Evolutionary conservation across 2,797 vertebrate species (phyloP), one percentile per base, ranked within the genome.

Genomic region (Rhinogobio ventralis): DNA sequence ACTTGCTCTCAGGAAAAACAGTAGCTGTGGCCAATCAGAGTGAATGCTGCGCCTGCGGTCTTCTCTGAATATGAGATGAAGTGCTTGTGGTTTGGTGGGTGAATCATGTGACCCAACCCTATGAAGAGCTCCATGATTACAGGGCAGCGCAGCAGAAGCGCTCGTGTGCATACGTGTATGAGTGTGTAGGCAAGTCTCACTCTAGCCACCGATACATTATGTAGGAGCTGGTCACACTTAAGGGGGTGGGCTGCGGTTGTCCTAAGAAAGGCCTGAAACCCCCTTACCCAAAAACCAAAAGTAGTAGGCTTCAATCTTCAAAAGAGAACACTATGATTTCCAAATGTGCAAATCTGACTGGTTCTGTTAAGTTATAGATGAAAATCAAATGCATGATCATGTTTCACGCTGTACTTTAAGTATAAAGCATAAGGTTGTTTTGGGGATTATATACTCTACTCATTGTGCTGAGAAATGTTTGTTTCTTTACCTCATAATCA

Each of bases 261-360:
- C 90, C 89, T 87, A 89, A 94, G 91, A 94, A 91, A 92, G 88
- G 92, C 90, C 62, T 92, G 93, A 94, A 94, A 91, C 92, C 94
- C 94, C 92, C 90, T 82, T 89, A 91, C 91, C 91, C 93, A 90
- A 92, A 95, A 95, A 93, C 94, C 95, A 94, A 94, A 95, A 96
- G 92, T 95, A 94, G 92, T 95, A 94, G 93, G 94, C 91, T 94
- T 93, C 90, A 86, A 15, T 93, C 93, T 95, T 95, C 94, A 96
- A 96, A 95, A 86, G 46, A 79, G 30, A 72, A 87, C 88, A 85
- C 25, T 95, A 94, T 95, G 92, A 91, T 90, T 95, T 95, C 93
- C 93, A 95, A 95, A 96, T 95, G 94, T 91, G 90, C 91, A 91
- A 95, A 91, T 94, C 93, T 92, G 92, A 91, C 92, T 39, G 15